Base-by-base conservation (phyloP, 2,797 vertebrate species). In the Myioborus melanocephalus region DNA sequence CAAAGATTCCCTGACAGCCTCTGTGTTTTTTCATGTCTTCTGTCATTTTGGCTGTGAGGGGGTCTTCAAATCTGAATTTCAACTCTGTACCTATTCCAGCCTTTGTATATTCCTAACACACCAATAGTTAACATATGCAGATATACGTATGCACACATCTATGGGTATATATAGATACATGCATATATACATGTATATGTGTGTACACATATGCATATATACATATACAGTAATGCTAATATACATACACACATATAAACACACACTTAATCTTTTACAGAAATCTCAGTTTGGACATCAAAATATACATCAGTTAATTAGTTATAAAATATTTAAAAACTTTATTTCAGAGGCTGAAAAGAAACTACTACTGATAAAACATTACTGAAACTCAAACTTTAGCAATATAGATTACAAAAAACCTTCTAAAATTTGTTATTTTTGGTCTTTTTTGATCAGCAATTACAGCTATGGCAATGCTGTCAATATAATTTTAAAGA, bases 321-420 rank as follows among this genome's bases (percentile, higher is more conserved):
- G 96, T 97, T 98, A 98, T 98, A 98, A 98, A 98, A 98, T 97
- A 97, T 97, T 97, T 97, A 86, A 98, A 98, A 98, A 98, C 95
- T 98, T 95, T 97, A 95, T 97, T 97, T 97, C 83, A 95, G 97
- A 98, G 92, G 92, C 94, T 96, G 95, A 94, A 98, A 98, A 98
- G 95, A 96, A 98, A 98, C 77, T 96, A 79, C 96, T 95, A 97
- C 96, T 64, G 66, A 96, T 98, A 98, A 98, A 97, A 96, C 95
- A 83, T 97, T 97, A 96, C 94, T 97, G 95, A 91, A 93, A 96
- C 95, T 96, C 92, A 95, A 92, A 96, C 93, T 96, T 97, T 96
- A 98, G 95, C 94, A 98, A 98, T 98, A 98, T 97, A 98, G 97
- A 97, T 97, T 98, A 98, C 97, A 98, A 98, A 98, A 96, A 97